Evolutionary conservation across 2,113 vertebrate species (phyloP).

Genomic region (Pelusios castaneus): DNA sequence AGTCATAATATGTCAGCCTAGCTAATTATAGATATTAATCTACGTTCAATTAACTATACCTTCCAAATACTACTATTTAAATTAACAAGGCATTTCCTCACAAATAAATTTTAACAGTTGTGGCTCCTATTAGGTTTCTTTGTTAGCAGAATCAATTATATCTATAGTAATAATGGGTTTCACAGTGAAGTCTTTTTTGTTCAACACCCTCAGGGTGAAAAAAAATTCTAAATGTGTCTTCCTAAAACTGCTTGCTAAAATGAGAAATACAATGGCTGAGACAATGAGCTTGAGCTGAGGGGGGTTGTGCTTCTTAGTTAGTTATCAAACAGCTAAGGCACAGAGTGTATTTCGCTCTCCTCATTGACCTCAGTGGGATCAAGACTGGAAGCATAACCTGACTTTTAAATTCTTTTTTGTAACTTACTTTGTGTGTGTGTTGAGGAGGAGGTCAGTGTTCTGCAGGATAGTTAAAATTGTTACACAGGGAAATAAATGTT

Average conservation of each 20-base stretch:
- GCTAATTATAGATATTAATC: constrained; percentile 1
- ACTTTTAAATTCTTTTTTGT: background rate
- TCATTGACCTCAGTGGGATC: background rate
- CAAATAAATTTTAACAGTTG: background rate
- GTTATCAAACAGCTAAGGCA: background rate
- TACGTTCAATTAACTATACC: background rate
- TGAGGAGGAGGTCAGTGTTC: background rate
- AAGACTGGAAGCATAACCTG: background rate
- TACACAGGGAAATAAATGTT: background rate
- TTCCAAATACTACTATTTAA: background rate
- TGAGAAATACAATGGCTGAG: background rate
- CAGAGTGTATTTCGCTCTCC: background rate
- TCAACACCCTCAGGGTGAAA: background rate
- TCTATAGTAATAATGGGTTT: background rate
- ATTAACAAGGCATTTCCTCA: background rate
- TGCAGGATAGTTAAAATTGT: background rate
- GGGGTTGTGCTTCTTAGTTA: background rate
- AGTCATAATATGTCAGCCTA: background rate
- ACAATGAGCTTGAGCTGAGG: background rate
- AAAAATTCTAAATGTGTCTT: background rate
- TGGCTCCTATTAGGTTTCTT: background rate
- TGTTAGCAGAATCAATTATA: background rate
- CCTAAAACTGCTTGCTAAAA: background rate
- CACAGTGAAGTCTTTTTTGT: background rate
- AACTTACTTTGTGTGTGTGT: background rate